Evolutionary conservation across 2,797 vertebrate genomes (phyloP).

Genomic region (Mallotus villosus): DNA sequence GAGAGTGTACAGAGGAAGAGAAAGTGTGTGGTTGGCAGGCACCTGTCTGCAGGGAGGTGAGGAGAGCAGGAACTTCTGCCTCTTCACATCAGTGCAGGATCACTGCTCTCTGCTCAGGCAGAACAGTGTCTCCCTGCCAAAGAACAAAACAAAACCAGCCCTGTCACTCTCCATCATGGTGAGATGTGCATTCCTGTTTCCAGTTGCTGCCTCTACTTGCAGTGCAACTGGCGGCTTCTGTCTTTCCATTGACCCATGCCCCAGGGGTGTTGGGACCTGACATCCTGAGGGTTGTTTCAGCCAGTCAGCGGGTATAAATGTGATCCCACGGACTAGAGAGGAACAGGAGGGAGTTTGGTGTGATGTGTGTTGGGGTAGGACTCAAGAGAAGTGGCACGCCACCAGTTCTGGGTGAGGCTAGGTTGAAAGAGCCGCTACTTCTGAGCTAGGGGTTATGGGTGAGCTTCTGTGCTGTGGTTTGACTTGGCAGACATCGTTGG

Average conservation of each 20-base stretch:
- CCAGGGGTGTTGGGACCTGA: slow-evolving; percentile 39
- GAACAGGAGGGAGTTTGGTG: not conserved
- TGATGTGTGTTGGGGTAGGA: not conserved
- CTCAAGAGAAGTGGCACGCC: no score
- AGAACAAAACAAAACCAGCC: slow-evolving; percentile 6
- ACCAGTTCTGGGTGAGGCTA: no score
- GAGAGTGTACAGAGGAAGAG: no score
- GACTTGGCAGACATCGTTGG: no score
- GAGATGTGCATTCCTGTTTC: slow-evolving; percentile 38
- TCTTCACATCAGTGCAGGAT: slow-evolving; percentile 56
- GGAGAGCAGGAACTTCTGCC: slow-evolving; percentile 9
- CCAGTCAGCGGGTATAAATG: slow-evolving; percentile 36
- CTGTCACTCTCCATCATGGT: slow-evolving; percentile 53
- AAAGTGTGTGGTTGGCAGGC: slow-evolving; percentile 26
- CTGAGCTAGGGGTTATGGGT: no score
- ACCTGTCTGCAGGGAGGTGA: slow-evolving; percentile 29
- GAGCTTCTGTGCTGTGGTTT: no score
- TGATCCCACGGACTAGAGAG: no score
- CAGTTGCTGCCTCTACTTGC: slow-evolving; percentile 49
- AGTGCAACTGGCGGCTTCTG: slow-evolving; percentile 21
- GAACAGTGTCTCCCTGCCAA: slow-evolving; percentile 48
- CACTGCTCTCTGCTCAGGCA: slow-evolving; percentile 58
- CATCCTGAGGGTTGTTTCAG: slow-evolving; percentile 22
- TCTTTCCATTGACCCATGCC: slow-evolving; percentile 56
- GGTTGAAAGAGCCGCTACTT: no score